Conservation (phyloP, 2,797 vertebrate genomes). For the Meda fulgida region DNA sequence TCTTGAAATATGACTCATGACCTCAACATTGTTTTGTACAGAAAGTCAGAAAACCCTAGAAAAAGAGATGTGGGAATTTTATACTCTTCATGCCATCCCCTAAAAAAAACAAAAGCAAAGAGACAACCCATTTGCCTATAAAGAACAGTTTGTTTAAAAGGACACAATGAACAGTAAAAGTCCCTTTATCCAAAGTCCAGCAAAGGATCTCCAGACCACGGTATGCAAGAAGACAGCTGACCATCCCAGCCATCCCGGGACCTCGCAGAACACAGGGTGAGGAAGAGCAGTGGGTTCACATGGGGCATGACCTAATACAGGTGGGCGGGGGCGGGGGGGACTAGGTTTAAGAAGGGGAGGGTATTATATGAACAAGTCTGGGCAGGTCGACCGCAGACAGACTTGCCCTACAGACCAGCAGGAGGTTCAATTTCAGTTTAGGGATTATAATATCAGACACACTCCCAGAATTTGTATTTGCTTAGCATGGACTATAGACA, state of each 20-base stretch:
- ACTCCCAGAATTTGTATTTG: background rate
- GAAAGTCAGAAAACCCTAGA: background rate
- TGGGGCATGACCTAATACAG: conserved; percentile 14
- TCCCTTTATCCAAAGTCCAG: background rate
- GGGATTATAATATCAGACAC: background rate
- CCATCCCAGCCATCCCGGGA: conserved; percentile 3
- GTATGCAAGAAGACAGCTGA: conserved; percentile 32
- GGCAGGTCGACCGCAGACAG: background rate
- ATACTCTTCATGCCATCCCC: background rate
- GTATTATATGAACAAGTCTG: conserved; percentile 12
- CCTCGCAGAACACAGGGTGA: background rate
- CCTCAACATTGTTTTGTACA: background rate
- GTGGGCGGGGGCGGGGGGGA: too few species aligned
- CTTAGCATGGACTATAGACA: background rate
- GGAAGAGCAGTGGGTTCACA: background rate
- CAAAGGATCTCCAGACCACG: background rate
- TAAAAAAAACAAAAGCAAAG: conserved; percentile 5
- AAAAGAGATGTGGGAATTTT: conserved; percentile 30
- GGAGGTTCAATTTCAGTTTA: conserved; percentile 14
- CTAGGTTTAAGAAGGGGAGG: conserved; percentile 7
- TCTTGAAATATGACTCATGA: conserved; percentile 2
- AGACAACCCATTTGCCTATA: background rate
- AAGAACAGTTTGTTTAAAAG: background rate
- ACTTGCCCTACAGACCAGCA: background rate
- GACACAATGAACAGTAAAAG: background rate